Conservation (phyloP, 1,140 invertebrate genomes). For the Aphaenogaster floridana region DNA sequence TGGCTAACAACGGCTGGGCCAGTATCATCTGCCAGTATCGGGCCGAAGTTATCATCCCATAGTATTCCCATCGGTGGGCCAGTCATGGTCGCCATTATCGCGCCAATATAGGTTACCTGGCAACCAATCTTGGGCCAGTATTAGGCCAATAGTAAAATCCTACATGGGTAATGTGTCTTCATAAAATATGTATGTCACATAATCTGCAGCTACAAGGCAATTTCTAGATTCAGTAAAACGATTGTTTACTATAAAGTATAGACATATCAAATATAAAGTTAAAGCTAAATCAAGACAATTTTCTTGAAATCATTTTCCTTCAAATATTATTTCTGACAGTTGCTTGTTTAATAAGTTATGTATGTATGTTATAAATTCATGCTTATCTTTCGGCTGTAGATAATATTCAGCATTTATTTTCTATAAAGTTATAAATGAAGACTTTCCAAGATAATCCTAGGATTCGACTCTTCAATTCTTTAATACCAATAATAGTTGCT, state of each 20-base stretch:
- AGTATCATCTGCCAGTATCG: too few species aligned
- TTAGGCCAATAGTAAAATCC: too few species aligned
- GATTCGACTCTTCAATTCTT: not conserved
- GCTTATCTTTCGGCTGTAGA: not conserved
- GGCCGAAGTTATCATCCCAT: too few species aligned
- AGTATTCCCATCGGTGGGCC: too few species aligned
- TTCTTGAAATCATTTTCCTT: not conserved
- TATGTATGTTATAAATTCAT: not conserved
- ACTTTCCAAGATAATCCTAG: not conserved
- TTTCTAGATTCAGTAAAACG: conserved; percentile 11
- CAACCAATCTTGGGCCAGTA: too few species aligned
- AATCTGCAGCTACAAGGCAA: conserved; percentile 4
- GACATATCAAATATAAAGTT: not conserved
- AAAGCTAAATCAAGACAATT: not conserved
- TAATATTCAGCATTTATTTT: not conserved
- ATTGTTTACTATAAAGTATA: not conserved
- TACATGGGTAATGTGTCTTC: not conserved
- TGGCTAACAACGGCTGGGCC: too few species aligned
- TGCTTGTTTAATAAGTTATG: not conserved
- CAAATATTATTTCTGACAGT: not conserved
- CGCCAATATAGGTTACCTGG: too few species aligned
- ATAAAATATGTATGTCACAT: not conserved
- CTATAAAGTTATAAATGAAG: not conserved
- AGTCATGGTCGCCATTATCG: too few species aligned
- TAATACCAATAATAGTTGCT: not conserved